These are phyloP conservation scores for Pedetes capensis DNA, from an alignment of 2,113 vertebrate species.

Conservation along the genomic window DNA sequence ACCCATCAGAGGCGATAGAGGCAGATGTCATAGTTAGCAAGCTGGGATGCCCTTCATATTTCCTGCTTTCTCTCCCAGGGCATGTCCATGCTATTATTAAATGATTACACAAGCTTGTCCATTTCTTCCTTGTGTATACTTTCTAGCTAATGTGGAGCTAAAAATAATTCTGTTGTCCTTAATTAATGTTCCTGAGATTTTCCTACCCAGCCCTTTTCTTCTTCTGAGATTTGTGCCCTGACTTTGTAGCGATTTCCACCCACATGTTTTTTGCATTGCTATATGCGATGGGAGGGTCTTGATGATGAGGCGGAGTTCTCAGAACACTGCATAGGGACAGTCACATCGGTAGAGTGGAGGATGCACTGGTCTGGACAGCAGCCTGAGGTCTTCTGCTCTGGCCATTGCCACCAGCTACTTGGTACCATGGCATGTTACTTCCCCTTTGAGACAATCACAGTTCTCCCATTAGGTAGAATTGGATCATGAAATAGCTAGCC, in stretches of 20 bases:
- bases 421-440: not conserved
- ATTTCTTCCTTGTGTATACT: not conserved
- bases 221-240: not conserved
- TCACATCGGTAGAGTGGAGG: too few species aligned
- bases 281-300: not conserved
- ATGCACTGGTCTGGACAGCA: fast-evolving
- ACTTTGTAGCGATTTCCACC: not conserved
- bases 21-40: constrained; percentile 24
- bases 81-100: constrained; percentile 57
- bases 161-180: constrained; percentile 57
- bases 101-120: constrained; percentile 39
- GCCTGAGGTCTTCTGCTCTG: not conserved
- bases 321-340: not conserved
- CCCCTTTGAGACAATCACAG: not conserved
- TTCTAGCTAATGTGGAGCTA: constrained; percentile 48
- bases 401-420: not conserved
- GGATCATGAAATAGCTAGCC: not conserved
- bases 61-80: not conserved
- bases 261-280: not conserved
- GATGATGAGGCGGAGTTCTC: not conserved
- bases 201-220: not conserved
- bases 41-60: not conserved
- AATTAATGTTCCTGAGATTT: constrained; percentile 14
- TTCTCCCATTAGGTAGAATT: not conserved
- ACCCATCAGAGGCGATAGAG: not conserved